A percentile compares a stretch with the other conserved stretches of the same genome.
phyloP scores from a whole-genome alignment of 2,113 vertebrate species.

The Trogon surrucura region DNA sequence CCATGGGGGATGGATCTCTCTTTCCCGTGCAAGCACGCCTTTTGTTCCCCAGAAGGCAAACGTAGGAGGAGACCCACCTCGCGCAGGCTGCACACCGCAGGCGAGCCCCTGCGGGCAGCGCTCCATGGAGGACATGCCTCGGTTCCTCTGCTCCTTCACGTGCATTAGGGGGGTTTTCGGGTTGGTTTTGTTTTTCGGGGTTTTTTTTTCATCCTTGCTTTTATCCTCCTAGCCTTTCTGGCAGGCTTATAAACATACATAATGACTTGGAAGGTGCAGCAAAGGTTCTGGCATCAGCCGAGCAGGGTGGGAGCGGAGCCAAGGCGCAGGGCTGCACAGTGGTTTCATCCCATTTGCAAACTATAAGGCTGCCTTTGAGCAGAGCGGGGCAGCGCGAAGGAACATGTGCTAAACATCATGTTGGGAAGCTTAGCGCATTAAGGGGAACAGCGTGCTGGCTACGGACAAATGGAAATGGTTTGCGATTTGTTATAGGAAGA shows the following conservation, averaged over 20 bases:
- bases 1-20: background rate
- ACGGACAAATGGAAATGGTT: constrained; percentile 29
- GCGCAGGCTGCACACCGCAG: background rate
- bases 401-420: constrained; percentile 68
- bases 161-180: background rate
- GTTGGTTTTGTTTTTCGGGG: background rate
- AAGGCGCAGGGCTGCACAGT: background rate
- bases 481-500: constrained; percentile 22
- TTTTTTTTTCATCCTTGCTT: background rate
- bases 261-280: constrained; percentile 54
- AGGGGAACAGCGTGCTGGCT: constrained; percentile 44
- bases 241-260: constrained; percentile 38
- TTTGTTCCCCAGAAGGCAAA: constrained; percentile 11
- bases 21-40: background rate
- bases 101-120: background rate
- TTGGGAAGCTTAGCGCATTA: constrained; percentile 50
- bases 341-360: constrained; percentile 71
- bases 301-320: background rate
- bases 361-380: constrained; percentile 67
- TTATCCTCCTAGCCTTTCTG: constrained; percentile 61
- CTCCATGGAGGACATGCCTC: constrained; percentile 19
- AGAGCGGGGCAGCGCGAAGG: constrained; percentile 22
- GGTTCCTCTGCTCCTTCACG: constrained; percentile 4
- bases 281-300: constrained; percentile 30
- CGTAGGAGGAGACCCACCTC: background rate